Conservation (phyloP, 2,888 invertebrate genomes). For the Rhagophthalmus giganteus region DNA sequence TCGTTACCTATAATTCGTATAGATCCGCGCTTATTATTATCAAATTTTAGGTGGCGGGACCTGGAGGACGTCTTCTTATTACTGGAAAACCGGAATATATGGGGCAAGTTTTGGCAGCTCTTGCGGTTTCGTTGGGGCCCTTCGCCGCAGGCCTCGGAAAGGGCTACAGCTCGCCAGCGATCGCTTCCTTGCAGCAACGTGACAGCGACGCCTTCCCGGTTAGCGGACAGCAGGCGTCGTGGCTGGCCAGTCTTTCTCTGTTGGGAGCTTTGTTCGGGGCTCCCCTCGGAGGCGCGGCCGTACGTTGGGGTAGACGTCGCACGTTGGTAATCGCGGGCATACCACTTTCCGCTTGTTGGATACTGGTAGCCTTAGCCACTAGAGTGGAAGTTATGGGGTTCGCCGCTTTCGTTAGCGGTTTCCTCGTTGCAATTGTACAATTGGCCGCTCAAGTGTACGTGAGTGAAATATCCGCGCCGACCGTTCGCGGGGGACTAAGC, state of each 20-base stretch:
- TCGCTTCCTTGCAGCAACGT: slow-evolving; percentile 69
- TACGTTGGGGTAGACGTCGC: slow-evolving; percentile 72
- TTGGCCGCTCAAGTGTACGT: slow-evolving; percentile 71
- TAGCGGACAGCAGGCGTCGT: slow-evolving; percentile 75
- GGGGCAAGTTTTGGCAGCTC: slow-evolving; percentile 72
- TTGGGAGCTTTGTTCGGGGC: slow-evolving; percentile 80
- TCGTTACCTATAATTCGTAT: slow-evolving; percentile 5
- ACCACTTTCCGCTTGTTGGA: slow-evolving; percentile 80
- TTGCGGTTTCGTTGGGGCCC: slow-evolving; percentile 78
- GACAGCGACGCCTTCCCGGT: slow-evolving; percentile 68
- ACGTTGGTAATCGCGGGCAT: slow-evolving; percentile 73
- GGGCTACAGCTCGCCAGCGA: slow-evolving; percentile 81
- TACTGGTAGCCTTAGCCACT: slow-evolving; percentile 76
- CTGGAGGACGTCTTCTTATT: slow-evolving; percentile 49
- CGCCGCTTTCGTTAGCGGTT: slow-evolving; percentile 82
- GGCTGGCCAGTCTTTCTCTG: slow-evolving; percentile 80
- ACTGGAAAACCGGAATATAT: slow-evolving; percentile 49
- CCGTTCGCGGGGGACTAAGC: slow-evolving; percentile 83
- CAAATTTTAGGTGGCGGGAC: slow-evolving; percentile 46
- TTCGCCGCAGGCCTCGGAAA: slow-evolving; percentile 79
- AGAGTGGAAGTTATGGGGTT: slow-evolving; percentile 79
- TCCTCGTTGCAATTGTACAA: slow-evolving; percentile 54
- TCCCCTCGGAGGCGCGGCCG: slow-evolving; percentile 75
- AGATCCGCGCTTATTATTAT: slow-evolving; percentile 7
- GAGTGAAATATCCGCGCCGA: slow-evolving; percentile 86